phyloP scores from a whole-genome alignment of 1,140 invertebrate genomes.

The Cydia amplana region DNA sequence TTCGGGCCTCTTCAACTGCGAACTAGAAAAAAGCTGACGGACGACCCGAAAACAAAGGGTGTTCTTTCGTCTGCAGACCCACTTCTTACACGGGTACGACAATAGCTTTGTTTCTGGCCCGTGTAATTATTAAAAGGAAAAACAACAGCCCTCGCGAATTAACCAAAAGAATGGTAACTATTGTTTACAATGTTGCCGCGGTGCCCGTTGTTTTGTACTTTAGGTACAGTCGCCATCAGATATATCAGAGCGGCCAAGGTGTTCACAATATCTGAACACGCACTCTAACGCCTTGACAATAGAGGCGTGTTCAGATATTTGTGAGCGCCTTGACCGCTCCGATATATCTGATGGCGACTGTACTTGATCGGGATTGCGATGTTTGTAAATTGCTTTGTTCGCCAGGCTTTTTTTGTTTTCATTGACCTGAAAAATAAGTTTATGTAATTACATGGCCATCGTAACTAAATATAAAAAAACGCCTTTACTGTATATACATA shows the following conservation, averaged over 20 bases:
- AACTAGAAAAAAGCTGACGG: conserved; percentile 30
- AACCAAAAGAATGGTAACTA: conserved; percentile 32
- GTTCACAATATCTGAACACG: too few relatives aligned
- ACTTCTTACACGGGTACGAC: conserved; percentile 27
- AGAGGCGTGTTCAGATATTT: too few relatives aligned
- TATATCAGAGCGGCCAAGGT: too few relatives aligned
- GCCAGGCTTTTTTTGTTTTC: background rate
- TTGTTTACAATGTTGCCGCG: conserved; percentile 29
- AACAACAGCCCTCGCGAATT: conserved; percentile 26
- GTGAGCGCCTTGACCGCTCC: too few relatives aligned
- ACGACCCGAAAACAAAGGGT: conserved; percentile 28
- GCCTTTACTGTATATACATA: background rate
- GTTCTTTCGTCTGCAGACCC: conserved; percentile 28
- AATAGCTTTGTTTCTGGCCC: conserved; percentile 28
- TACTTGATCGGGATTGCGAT: conserved; percentile 11
- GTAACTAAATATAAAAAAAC: background rate
- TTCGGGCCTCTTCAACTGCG: conserved; percentile 15
- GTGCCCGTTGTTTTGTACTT: conserved; percentile 22
- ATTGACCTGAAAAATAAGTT: conserved; percentile 14
- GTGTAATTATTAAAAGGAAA: conserved; percentile 33
- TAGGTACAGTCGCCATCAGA: too few relatives aligned
- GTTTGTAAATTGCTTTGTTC: conserved; percentile 11
- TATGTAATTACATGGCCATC: background rate
- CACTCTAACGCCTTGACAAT: too few relatives aligned
- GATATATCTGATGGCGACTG: too few relatives aligned